These are phyloP conservation scores for fruit fly (Drosophila melanogaster) DNA, from an alignment of 1,140 invertebrate species.

Conservation along the genomic window Release_6_plus_ISO1_MT NT_033777.3:15611501-15612000, in stretches of 20 bases:
- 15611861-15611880: no score
- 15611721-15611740: conserved; percentile 61
- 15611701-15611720: conserved; percentile 7
- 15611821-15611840: neutral
- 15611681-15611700: conserved; percentile 22
- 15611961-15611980: no score
- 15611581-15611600: conserved; percentile 13
- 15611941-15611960: no score
- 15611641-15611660: conserved; percentile 77
- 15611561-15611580: conserved; percentile 3
- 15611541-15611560: conserved; percentile 52
- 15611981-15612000: conserved; percentile 9
- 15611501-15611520: conserved; percentile 78
- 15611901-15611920: no score
- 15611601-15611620: conserved; percentile 9
- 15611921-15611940: no score
- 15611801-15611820: no score
- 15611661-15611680: conserved; percentile 53
- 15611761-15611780: conserved; percentile 13
- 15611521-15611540: conserved; percentile 77
- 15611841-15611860: no score
- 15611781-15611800: conserved; percentile 1
- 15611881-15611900: no score
- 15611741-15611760: conserved; percentile 39
- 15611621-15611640: conserved; percentile 49